Percentiles rank a stretch among this genome's conserved stretches.
Evolutionary conservation across 2,888 invertebrate genomes (phyloP).

Genomic region (Zeuzera pyrina): DNA sequence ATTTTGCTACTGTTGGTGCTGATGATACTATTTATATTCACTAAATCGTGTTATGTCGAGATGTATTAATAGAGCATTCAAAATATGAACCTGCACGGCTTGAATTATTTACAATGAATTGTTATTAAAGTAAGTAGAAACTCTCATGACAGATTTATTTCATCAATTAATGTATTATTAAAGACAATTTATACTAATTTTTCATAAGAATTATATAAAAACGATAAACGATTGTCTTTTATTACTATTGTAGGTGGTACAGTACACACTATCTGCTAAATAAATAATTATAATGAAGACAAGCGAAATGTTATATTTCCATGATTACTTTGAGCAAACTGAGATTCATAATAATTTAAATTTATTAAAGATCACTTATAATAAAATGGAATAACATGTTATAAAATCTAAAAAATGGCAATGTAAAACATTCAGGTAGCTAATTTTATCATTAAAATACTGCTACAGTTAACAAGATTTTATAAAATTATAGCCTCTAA

Average conservation of each 20-base stretch:
- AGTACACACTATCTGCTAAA: too few species aligned
- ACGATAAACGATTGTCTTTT: too few species aligned
- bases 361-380: slow-evolving; percentile 53
- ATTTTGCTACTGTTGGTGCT: too few species aligned
- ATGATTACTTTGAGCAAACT: slow-evolving; percentile 65
- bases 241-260: too few species aligned
- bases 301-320: slow-evolving; percentile 30
- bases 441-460: slow-evolving; percentile 40
- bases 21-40: too few species aligned
- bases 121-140: too few species aligned
- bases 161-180: slow-evolving; percentile 50
- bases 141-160: slow-evolving; percentile 48
- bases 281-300: neutral
- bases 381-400: slow-evolving; percentile 65
- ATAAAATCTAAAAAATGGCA: slow-evolving; percentile 71
- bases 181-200: slow-evolving; percentile 64
- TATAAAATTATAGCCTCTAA: slow-evolving; percentile 44
- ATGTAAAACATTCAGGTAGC: slow-evolving; percentile 64
- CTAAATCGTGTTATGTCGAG: too few species aligned
- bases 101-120: too few species aligned
- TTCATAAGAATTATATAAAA: slow-evolving; percentile 68
- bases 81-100: too few species aligned
- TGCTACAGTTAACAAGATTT: slow-evolving; percentile 28
- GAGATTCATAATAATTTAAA: slow-evolving; percentile 57
- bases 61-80: too few species aligned